Evolutionary conservation across 2,797 vertebrate genomes (phyloP).

Genomic region (Anolis apletophallus): DNA sequence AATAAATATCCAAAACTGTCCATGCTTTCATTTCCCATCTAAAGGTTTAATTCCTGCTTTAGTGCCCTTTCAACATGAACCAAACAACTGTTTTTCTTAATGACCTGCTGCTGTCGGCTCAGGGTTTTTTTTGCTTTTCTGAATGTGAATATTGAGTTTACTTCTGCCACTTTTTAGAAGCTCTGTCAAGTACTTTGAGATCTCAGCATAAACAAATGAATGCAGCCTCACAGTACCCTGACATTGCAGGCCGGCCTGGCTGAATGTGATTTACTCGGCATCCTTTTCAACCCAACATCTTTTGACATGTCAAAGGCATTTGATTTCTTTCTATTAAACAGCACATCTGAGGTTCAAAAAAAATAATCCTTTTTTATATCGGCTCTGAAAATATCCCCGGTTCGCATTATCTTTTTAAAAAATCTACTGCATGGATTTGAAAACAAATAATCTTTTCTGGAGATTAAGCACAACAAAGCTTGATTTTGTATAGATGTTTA

Average conservation of each 20-base stretch:
- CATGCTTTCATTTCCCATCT: not conserved
- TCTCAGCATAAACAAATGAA: constrained; percentile 12
- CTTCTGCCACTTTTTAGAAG: not conserved
- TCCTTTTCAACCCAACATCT: constrained; percentile 12
- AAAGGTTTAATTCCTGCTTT: not conserved
- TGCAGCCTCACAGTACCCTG: constrained; percentile 4
- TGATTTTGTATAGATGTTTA: not conserved
- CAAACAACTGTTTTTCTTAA: not conserved
- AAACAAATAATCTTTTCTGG: not conserved
- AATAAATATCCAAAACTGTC: not conserved
- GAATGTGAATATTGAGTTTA: not conserved
- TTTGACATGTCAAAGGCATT: constrained; percentile 24
- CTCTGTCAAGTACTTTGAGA: not conserved
- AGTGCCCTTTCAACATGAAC: not conserved
- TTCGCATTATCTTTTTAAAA: constrained; percentile 5
- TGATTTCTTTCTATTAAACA: not conserved
- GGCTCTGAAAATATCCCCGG: constrained; percentile 8
- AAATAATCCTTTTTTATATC: not conserved
- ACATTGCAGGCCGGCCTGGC: not conserved
- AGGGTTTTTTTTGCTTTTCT: not conserved
- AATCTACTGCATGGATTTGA: not conserved
- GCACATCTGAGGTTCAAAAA: not conserved
- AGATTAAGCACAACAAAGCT: not conserved
- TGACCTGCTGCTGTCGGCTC: not conserved
- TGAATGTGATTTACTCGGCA: not conserved